Evolutionary conservation across 1,140 invertebrate genomes (phyloP).

Genomic region (Pogonus chalceus): DNA sequence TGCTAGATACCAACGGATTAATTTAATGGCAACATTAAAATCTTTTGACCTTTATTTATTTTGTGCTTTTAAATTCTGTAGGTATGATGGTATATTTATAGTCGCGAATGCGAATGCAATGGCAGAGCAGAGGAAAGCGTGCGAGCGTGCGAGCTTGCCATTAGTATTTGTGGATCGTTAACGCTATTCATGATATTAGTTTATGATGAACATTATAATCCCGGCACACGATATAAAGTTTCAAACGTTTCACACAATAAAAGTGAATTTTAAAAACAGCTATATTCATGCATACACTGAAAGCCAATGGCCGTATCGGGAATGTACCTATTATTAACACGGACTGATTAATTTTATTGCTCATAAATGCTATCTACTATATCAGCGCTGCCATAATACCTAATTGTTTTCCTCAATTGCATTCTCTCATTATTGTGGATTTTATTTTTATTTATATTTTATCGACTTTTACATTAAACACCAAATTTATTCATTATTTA

Average conservation of each 20-base stretch:
- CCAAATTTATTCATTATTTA: too few relatives aligned
- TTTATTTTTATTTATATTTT: too few relatives aligned
- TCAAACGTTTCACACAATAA: background rate
- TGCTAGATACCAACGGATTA: background rate
- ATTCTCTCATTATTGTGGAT: too few relatives aligned
- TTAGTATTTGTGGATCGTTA: slow-evolving; percentile 6
- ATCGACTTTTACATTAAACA: too few relatives aligned
- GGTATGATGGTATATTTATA: background rate
- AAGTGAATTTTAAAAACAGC: background rate
- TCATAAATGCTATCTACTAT: too few relatives aligned
- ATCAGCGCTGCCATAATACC: too few relatives aligned
- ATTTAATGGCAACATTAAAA: background rate
- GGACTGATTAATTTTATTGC: too few relatives aligned
- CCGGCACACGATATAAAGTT: slow-evolving; percentile 2
- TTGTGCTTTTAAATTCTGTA: slow-evolving; percentile 3
- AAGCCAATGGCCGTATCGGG: too few relatives aligned
- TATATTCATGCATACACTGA: background rate
- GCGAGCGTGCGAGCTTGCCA: background rate
- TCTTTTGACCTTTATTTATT: background rate
- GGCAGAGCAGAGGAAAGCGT: too few relatives aligned
- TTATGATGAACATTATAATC: background rate
- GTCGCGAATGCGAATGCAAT: too few relatives aligned
- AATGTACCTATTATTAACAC: too few relatives aligned
- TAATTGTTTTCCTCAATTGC: too few relatives aligned
- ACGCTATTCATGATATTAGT: slow-evolving; percentile 7